These are phyloP conservation scores for Gambusia holbrooki DNA, from an alignment of 2,113 vertebrate genomes.

Conservation along the genomic window DNA sequence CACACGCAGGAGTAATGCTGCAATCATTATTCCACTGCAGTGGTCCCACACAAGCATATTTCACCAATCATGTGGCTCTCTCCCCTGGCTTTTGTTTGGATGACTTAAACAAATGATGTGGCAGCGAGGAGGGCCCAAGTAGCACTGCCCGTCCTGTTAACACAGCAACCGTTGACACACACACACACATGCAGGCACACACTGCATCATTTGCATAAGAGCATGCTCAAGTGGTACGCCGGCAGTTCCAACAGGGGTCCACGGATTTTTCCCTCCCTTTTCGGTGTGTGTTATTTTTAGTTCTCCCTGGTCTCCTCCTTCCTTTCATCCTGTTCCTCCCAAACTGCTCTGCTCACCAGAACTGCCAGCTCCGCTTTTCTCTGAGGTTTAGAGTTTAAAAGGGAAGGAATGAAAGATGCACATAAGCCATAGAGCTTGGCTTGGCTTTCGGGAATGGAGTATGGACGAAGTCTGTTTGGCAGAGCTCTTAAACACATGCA, in stretches of 20 bases:
- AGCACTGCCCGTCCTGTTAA: slow-evolving; percentile 73
- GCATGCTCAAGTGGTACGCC: slow-evolving; percentile 65
- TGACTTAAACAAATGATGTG: slow-evolving; percentile 80
- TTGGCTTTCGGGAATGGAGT: slow-evolving; percentile 49
- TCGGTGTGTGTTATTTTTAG: slow-evolving; percentile 67
- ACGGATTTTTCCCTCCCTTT: slow-evolving; percentile 47
- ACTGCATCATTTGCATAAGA: slow-evolving; percentile 73
- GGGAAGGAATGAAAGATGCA: slow-evolving; percentile 63
- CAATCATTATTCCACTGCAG: slow-evolving; percentile 80
- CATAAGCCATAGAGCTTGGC: slow-evolving; percentile 55
- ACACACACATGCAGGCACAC: slow-evolving; percentile 56
- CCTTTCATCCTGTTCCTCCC: slow-evolving; percentile 60
- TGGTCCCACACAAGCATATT: slow-evolving; percentile 78
- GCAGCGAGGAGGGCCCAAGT: slow-evolving; percentile 68
- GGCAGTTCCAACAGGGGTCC: slow-evolving; percentile 63
- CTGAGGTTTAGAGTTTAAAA: slow-evolving; percentile 59
- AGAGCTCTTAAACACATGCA: slow-evolving; percentile 40
- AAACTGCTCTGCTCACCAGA: slow-evolving; percentile 34
- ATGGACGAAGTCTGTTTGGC: slow-evolving; percentile 63
- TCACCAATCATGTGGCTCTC: slow-evolving; percentile 77
- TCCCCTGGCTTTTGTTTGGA: slow-evolving; percentile 78
- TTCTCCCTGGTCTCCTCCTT: slow-evolving; percentile 54
- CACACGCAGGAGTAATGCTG: slow-evolving; percentile 76
- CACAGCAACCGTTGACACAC: slow-evolving; percentile 75
- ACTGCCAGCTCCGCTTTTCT: slow-evolving; percentile 65